Base-by-base conservation (phyloP, 1,140 invertebrate species). In the Drosophila athabasca region DNA sequence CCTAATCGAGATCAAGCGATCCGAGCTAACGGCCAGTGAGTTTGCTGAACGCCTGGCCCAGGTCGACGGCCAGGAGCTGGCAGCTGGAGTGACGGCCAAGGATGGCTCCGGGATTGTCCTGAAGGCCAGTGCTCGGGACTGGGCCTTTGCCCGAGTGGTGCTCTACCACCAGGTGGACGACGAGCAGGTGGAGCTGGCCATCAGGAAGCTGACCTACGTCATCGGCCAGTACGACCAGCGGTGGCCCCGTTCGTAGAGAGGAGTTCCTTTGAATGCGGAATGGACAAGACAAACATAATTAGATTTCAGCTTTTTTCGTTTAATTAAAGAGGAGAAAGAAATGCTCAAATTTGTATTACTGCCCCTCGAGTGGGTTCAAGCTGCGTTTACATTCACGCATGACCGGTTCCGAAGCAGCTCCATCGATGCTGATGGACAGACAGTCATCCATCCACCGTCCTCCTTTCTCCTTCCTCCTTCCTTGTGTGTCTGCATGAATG, bases 131-230 rank as follows among this genome's bases (percentile, higher is more conserved):
- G 93, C 94, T 1, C 90, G 94, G 46, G 93, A 93, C 31, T 78
- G 92, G 44, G 91, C 90, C 15, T 91, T 92, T 13, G 90, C 95
- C 1, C 93, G 96, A 39, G 90, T 96, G 44, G 95, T 96, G 1
- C 84, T 95, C 5, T 94, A 96, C 81, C 93, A 94, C 77, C 95
- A 96, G 87, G 94, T 97, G 15, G 92, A 91, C 1, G 93, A 94
- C 45, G 92, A 94, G 46, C 93, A 95, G 82, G 90, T 96, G 8
- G 75, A 93, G n/a, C 92, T 94, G 61, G 93, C 94, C 29, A 93
- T 95, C 15, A 93, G 93, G 26, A 96, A 96, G 81, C 90, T 96
- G 19, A 85, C 76, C 19, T 93, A 93, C 52, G 94, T 95, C 29
- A 94, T 96, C 44, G 92, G 92, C 48, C 93, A 95, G 87, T 91